Evolutionary conservation across 2,888 invertebrate genomes (phyloP), one percentile per base, ranked within the genome.

Genomic region (Mesopsocus fuscifrons): DNA sequence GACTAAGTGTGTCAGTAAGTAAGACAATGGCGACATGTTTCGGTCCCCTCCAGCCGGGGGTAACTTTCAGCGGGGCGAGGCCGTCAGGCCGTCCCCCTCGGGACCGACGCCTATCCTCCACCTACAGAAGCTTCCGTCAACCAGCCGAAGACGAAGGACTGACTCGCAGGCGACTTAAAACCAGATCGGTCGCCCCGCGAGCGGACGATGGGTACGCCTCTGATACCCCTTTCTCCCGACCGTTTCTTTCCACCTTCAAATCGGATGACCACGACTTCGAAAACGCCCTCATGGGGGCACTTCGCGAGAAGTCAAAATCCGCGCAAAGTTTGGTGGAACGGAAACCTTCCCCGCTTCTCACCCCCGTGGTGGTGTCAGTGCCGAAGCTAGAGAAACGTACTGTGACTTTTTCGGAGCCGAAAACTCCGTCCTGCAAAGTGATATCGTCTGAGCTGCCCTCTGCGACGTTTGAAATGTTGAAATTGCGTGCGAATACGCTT

Each of bases 81-180:
- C 26, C 26, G 11, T 9, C 26, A 6, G 26, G 26, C 26, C 6
- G 26, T 9, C 26, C 26, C 11, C 26, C 26, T 9, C 6, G 26
- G 21, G 43, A 31, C 15, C 43, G 42, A 1, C 41, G 20, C 44
- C 58, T 68, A 20, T 66, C 68, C 18, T 68, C 69, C 47, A 70
- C 69, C 26, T 71, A 70, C 55, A 59, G 62, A 49, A 69, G 69
- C 52, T 71, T 71, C 53, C 66, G 66, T 44, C 69, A 71, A 51
- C 68, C 68, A 6, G 63, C 63, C 41, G 68, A 69, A 48, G 59
- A 61, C 9, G n/a, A n/a, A 17, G 15, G 18, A 3, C 6, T 15
- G 11, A 21, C 17, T 13, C n/a, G 22, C 34, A 9, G 22, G 21
- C 13, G 34, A 31, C n/a, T 17, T 20, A 15, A 20, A 18, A 18